Conservation (phyloP, 37 sponge, comb jelly and placozoan genomes). For the Halisarca cf. caerulea region DNA sequence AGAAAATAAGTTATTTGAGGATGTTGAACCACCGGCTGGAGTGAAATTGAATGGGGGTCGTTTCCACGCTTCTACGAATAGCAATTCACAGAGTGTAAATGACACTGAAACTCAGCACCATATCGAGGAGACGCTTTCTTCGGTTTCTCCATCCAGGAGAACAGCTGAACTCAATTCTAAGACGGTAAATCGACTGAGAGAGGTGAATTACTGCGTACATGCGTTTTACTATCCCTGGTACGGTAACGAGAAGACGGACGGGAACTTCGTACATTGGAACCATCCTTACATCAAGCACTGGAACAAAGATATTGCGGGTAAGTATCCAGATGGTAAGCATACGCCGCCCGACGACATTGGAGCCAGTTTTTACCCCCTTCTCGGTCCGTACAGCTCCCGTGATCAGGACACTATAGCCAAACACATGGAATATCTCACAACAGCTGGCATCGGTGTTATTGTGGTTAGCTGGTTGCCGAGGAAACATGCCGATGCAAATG, state of each 20-base stretch:
- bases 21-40: too few relatives aligned
- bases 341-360: conserved; percentile 86
- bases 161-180: too few relatives aligned
- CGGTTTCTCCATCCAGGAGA: too few relatives aligned
- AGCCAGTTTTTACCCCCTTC: conserved; percentile 80
- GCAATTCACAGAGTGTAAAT: too few relatives aligned
- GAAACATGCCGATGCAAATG: conserved; percentile 60
- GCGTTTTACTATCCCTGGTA: conserved; percentile 90
- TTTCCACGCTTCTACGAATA: too few relatives aligned
- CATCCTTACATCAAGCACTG: conserved; percentile 84
- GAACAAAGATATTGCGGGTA: conserved; percentile 43
- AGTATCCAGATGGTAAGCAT: conserved; percentile 60
- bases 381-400: conserved; percentile 84
- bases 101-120: too few relatives aligned
- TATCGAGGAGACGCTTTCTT: too few relatives aligned
- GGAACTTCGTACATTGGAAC: conserved; percentile 86
- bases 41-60: too few relatives aligned
- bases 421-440: conserved; percentile 74
- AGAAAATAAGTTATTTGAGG: too few relatives aligned
- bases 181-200: too few relatives aligned
- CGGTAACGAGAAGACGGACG: conserved; percentile 62
- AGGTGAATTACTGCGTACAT: conserved; percentile 66
- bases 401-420: conserved; percentile 43
- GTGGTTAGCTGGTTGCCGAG: conserved; percentile 86
- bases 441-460: conserved; percentile 75